Conservation (phyloP, 2,888 invertebrate species). For the Macrosiphum euphorbiae region DNA sequence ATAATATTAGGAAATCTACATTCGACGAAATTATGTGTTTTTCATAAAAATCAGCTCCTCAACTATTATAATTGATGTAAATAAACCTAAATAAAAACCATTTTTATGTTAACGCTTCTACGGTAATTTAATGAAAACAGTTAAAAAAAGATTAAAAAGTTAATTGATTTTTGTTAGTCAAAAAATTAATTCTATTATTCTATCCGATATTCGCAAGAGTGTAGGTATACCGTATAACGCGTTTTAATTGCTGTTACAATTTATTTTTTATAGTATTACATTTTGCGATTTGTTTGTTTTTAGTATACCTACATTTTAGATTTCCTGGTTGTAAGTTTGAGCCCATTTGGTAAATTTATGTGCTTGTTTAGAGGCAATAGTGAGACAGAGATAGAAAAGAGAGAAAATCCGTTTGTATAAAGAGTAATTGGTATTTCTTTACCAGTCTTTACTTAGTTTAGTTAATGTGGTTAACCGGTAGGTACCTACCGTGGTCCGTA, state of each 20-base stretch:
- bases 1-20: neutral
- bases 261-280: neutral
- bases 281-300: neutral
- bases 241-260: neutral
- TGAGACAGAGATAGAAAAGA: neutral
- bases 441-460: neutral
- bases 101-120: neutral
- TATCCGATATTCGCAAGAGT: neutral
- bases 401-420: neutral
- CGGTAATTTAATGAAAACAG: neutral
- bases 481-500: neutral
- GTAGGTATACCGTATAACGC: neutral
- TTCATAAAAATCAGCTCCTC: neutral
- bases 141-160: neutral
- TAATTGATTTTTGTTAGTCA: too few relatives aligned
- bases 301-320: neutral
- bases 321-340: neutral
- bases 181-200: neutral
- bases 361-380: neutral
- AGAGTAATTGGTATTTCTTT: constrained; percentile 6
- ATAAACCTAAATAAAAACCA: neutral
- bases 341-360: constrained; percentile 9
- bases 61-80: neutral
- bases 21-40: neutral
- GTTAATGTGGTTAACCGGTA: neutral